Base-by-base conservation (phyloP, 2,797 vertebrate species). In the Gadopsis bispinosus region DNA sequence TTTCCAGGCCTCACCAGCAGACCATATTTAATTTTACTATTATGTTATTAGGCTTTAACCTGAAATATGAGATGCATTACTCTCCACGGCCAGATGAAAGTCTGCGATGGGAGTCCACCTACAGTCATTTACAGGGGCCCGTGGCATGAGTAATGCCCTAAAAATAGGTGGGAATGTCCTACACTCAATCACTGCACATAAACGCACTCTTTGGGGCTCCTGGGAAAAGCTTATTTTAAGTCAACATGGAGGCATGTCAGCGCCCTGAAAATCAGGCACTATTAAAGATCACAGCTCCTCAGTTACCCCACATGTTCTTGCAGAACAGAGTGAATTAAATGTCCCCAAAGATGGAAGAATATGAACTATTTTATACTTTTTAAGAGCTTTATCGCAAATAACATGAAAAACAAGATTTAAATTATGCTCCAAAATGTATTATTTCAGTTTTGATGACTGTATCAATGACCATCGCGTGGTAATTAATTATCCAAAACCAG, bases 81-180 rank as follows among this genome's bases (percentile, higher is more conserved):
- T 87, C 82, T 80, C 81, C 60, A 69, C 22, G 14, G 79, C 60
- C 80, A 73, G 81, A 89, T 92, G 80, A 90, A 85, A 75, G 83
- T 83, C 50, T 70, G 83, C 17, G 62, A 82, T 73, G 72, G 71
- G 86, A 83, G 75, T 89, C 77, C 76, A 88, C 80, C 80, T 84
- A 73, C 73, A 81, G 71, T 83, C 53, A 53, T 89, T 90, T 91
- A 79, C 66, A 61, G 78, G 90, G 79, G 69, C 59, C 86, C 63
- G 5, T 48, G 76, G 68, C 55, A 77, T 90, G 92, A 92, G 85
- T 93, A 91, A 93, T 90, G 75, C 75, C 81, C 85, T 90, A 89
- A 93, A 93, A 93, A 94, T 92, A 94, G 89, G 81, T 83, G 84
- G 76, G 82, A 93, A 92, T 91, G 87, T 88, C 82, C 87, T 83